Evolutionary conservation across 2,888 invertebrate genomes (phyloP), one percentile per base, ranked within the genome.

Genomic region (Pyrgus malvae): DNA sequence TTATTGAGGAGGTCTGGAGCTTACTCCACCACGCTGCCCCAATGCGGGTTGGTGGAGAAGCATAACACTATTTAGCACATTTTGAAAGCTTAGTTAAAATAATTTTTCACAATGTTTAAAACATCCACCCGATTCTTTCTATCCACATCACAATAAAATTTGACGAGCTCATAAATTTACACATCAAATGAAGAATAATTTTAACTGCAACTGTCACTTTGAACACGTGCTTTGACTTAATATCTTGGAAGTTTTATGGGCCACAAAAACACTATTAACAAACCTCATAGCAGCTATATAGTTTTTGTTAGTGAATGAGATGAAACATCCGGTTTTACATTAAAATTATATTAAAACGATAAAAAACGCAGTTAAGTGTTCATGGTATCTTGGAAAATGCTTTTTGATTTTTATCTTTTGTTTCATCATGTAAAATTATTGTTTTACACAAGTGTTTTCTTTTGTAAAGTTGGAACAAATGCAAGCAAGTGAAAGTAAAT

Each of bases 211-310:
- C 23, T 25, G 33, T 42, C 33, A 50, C 33, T 41, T 48, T 33
- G 41, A 42, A 42, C 50, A 50, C 50, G n/a, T 33, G 41, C 23
- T 42, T 42, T 29, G 29, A 33, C 49, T 23, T 49, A 33, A 50
- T 23, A 11, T 12, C 41, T 23, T 7, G 21, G 33, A 33, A 33
- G 25, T 25, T 50, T 42, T 50, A 50, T 35, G 50, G 42, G 50
- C 33, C 42, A 50, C 50, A 50, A 50, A 50, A 33, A 41, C 23
- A 33, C 50, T 42, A 50, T 49, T 40, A 40, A 40, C 14, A n/a
- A 33, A 31, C 31, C 37, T 48, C 8, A 2, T 5, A 3, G 37
- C 38, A 17, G 8, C 6, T 27, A 19, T 17, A 41, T 6, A 40
- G 5, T 25, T 50, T 23, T 37, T 48, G 35, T 37, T 19, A 16